Evolutionary conservation across 2,797 vertebrate genomes (phyloP).

Genomic region (Australoheros facetus): DNA sequence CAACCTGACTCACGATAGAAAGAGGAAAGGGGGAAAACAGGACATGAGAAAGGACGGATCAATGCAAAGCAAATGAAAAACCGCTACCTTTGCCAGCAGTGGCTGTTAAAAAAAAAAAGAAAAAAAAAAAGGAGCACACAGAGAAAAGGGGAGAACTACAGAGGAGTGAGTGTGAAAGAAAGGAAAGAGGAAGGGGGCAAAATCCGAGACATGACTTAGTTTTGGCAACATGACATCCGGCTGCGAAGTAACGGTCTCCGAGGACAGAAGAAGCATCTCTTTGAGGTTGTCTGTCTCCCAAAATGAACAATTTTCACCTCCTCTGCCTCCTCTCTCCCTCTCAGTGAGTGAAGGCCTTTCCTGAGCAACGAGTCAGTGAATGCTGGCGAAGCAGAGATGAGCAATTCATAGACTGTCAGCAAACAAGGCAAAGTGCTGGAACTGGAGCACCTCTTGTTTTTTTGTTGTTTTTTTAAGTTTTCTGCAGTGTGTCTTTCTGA

Average conservation of each 20-base stretch:
- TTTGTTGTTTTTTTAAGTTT: not conserved
- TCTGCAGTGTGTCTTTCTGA: not conserved
- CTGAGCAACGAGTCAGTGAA: slow-evolving; percentile 40
- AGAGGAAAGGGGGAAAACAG: not conserved
- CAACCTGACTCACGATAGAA: slow-evolving; percentile 37
- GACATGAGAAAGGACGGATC: not conserved
- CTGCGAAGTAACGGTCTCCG: slow-evolving; percentile 70
- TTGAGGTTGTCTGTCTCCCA: slow-evolving; percentile 50
- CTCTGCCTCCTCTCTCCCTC: not conserved
- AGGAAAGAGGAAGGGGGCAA: not conserved
- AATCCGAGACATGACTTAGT: slow-evolving; percentile 20
- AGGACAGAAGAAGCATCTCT: slow-evolving; percentile 67
- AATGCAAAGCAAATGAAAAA: not conserved
- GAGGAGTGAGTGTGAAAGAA: not conserved
- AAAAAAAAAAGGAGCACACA: not conserved
- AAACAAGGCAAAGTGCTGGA: slow-evolving; percentile 4
- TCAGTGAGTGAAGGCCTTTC: slow-evolving; percentile 3
- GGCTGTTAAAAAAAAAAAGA: not conserved
- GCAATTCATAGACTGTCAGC: slow-evolving; percentile 34
- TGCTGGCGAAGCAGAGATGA: slow-evolving; percentile 31
- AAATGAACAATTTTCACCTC: slow-evolving; percentile 19
- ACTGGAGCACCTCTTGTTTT: not conserved
- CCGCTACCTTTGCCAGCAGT: not conserved
- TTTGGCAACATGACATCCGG: slow-evolving; percentile 62
- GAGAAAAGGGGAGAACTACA: not conserved